Evolutionary conservation across 2,797 vertebrate species (phyloP).

Genomic region (Galago senegalensis): DNA sequence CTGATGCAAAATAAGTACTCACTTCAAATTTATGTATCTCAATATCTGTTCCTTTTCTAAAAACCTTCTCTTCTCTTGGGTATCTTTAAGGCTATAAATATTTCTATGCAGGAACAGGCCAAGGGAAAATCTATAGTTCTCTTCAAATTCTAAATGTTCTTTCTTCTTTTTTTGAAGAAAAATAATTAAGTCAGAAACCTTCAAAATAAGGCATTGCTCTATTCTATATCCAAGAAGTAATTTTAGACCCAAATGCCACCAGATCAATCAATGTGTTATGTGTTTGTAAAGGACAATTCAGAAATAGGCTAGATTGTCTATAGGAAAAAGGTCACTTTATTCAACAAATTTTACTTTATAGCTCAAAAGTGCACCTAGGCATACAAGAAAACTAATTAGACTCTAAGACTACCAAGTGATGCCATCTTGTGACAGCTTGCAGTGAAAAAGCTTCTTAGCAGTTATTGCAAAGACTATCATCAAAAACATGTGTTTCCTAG

Average conservation of each 20-base stretch:
- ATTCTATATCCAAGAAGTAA: constrained; percentile 59
- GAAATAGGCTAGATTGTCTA: constrained; percentile 36
- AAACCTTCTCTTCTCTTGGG: constrained; percentile 41
- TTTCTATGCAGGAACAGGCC: constrained; percentile 34
- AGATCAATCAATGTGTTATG: constrained; percentile 58
- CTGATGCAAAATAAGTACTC: not conserved
- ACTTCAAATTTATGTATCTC: constrained; percentile 51
- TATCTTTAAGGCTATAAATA: constrained; percentile 15
- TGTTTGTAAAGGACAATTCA: constrained; percentile 61
- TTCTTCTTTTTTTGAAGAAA: constrained; percentile 59
- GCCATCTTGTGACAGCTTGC: not conserved
- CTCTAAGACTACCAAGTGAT: constrained; percentile 50
- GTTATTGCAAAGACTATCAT: constrained; percentile 33
- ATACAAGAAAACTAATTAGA: constrained; percentile 57
- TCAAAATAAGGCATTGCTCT: constrained; percentile 32
- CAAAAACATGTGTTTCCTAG: constrained; percentile 6
- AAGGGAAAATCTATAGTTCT: constrained; percentile 54
- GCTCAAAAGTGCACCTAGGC: constrained; percentile 34
- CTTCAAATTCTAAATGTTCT: constrained; percentile 60
- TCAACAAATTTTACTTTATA: constrained; percentile 60
- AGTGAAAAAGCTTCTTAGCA: constrained; percentile 49
- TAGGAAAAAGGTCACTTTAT: constrained; percentile 44
- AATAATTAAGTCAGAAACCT: constrained; percentile 56
- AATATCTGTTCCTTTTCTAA: constrained; percentile 44
- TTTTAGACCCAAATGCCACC: constrained; percentile 71